Base-by-base conservation (phyloP, 2,113 vertebrate genomes). In the Dicrurus megarhynchus region DNA sequence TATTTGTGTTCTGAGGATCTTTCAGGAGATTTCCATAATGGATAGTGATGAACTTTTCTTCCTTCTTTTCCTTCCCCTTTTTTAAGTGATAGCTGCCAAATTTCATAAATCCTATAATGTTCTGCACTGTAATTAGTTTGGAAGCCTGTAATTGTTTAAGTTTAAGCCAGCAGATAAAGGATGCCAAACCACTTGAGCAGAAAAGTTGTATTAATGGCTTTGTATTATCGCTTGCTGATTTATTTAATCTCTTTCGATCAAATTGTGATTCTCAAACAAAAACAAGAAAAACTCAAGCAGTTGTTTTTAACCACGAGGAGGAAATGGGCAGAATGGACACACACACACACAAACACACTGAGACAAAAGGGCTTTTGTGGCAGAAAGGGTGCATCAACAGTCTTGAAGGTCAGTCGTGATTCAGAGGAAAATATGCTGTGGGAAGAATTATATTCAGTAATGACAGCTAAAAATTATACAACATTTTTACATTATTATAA, bases 111-210 rank as follows among this genome's bases (percentile, higher is more conserved):
- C 93, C 94, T 97, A 76, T 97, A 96, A 97, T 97, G 77, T 94
- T 97, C 95, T 95, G 42, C 41, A 53, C 91, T 88, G 78, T 98
- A 97, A 98, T 98, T 98, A 97, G 89, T 98, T 96, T 97, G 90
- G 96, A 98, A 98, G 95, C 63, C 83, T 95, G 67, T 97, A 96
- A 97, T 97, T 98, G 96, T 98, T 97, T 96, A 98, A 97, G 85
- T 96, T 95, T 97, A 97, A 98, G 92, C 95, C 94, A 97, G 86
- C 82, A 96, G 94, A 96, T 95, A 96, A 94, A 97, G 71, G 73
- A 97, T 98, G 97, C 97, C 97, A 98, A 97, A 90, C 85, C 96
- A 94, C 97, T 97, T 98, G 97, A 97, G 95, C 88, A 97, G 97
- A 96, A 96, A 97, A 97, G 96, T 95, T 97, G 89, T 95, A 97